Evolutionary conservation across 2,113 vertebrate species (phyloP), one percentile per base, ranked within the genome.

Genomic region (Telmatochromis sp.): DNA sequence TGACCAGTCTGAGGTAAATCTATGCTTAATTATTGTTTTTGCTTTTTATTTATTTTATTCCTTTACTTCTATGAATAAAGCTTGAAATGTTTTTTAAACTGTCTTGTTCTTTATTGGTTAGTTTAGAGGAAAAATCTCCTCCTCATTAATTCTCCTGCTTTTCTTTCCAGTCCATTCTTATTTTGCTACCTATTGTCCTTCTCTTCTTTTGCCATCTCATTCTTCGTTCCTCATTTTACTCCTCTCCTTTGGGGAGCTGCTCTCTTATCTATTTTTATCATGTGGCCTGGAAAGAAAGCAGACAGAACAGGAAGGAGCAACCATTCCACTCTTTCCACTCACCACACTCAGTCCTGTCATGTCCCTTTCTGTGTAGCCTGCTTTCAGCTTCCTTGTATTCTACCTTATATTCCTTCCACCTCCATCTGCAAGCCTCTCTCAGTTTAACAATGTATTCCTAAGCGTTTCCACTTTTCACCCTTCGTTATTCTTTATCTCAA

Each of bases 201-300:
- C 49, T 83, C 33, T 87, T 73, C 70, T 86, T 81, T 57, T 87
- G 80, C 92, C 85, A 8, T 80, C 87, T 87, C 88, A 57, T 91
- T 90, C 86, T 90, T 85, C 65, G 15, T 15, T 84, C 82, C 92
- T 89, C 70, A 33, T 89, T 87, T 63, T 82, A 8, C 84, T 85
- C 23, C 53, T 57, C 60, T 92, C 86, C 94, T 89, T 91, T 80
- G 10, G 95, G 95, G 95, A 96, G 87, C 94, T 94, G 94, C 90
- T 94, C 94, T 95, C 87, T 84, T 93, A 94, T 94, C 95, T 96
- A 96, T 95, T 95, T 96, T 94, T 93, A 92, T 91, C 91, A 3
- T 42, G 35, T 86, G 94, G 91, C 94, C 95, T 95, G 91, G 90
- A 96, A 94, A 92, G 84, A 89, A 91, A 88, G 80, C 84, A 89